Evolutionary conservation across 1,140 invertebrate genomes (phyloP).

Genomic region (Drosophila sturtevanti): DNA sequence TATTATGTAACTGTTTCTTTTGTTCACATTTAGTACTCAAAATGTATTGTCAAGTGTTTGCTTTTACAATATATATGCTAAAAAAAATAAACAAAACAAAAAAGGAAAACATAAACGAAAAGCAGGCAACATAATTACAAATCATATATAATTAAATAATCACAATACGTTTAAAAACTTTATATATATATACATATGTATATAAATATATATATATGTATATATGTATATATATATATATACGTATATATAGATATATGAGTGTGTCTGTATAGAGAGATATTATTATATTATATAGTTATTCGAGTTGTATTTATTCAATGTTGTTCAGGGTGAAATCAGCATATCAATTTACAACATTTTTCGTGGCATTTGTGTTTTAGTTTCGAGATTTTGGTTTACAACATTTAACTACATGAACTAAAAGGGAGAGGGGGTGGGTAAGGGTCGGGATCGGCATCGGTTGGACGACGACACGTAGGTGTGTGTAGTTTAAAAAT

Average conservation of each 20-base stretch:
- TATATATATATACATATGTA: conserved; percentile 40
- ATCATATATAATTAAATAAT: conserved; percentile 77
- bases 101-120: conserved; percentile 30
- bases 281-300: conserved; percentile 52
- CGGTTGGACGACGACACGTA: neutral
- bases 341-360: conserved; percentile 78
- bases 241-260: conserved; percentile 33
- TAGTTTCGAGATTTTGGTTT: conserved; percentile 52
- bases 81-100: conserved; percentile 36
- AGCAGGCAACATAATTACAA: conserved; percentile 41
- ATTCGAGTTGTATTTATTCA: conserved; percentile 37
- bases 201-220: neutral
- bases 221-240: conserved; percentile 35
- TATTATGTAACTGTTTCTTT: conserved; percentile 33
- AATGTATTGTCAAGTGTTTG: conserved; percentile 77
- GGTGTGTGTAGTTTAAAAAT: conserved; percentile 60
- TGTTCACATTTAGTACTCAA: conserved; percentile 71
- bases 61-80: conserved; percentile 47
- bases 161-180: conserved; percentile 63
- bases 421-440: conserved; percentile 10
- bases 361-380: conserved; percentile 50
- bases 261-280: conserved; percentile 23
- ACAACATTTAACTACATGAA: conserved; percentile 56
- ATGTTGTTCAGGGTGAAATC: conserved; percentile 41
- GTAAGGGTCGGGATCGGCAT: conserved; percentile 7